Evolutionary conservation across 2,113 vertebrate genomes (phyloP).

Genomic region (Xiphophorus maculatus): DNA sequence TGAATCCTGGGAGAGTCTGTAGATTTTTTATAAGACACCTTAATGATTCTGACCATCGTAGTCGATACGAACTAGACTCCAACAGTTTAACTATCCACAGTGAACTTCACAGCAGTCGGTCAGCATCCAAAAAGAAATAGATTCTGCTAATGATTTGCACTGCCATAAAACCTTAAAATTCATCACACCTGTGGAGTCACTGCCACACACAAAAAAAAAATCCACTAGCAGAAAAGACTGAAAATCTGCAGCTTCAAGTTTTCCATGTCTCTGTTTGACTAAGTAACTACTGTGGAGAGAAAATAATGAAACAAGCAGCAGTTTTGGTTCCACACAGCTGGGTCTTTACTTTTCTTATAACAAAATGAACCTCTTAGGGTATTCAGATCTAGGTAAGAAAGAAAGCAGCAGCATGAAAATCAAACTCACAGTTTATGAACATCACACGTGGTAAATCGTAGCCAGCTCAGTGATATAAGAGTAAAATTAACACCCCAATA

Average conservation of each 20-base stretch:
- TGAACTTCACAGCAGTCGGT: slow-evolving; percentile 5
- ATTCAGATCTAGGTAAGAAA: slow-evolving; percentile 15
- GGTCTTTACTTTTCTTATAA: slow-evolving; percentile 8
- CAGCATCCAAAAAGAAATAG: slow-evolving; percentile 3
- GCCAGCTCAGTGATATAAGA: slow-evolving; percentile 5
- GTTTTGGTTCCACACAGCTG: slow-evolving; percentile 20
- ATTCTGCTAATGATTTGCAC: slow-evolving; percentile 14
- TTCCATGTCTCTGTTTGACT: not conserved
- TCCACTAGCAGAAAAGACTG: slow-evolving; percentile 14
- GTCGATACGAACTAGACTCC: slow-evolving; percentile 5
- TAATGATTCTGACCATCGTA: slow-evolving; percentile 3
- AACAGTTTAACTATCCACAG: slow-evolving; percentile 7
- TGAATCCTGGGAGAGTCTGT: too few species aligned
- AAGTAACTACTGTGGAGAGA: slow-evolving; percentile 4
- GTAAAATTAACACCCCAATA: not conserved
- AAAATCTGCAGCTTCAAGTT: slow-evolving; percentile 14
- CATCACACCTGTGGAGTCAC: slow-evolving; percentile 14
- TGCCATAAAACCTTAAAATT: slow-evolving; percentile 23
- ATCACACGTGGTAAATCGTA: slow-evolving; percentile 3
- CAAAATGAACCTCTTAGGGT: slow-evolving; percentile 14
- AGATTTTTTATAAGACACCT: not conserved
- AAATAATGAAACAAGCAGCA: slow-evolving; percentile 29
- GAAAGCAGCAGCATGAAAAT: slow-evolving; percentile 25
- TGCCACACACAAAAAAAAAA: slow-evolving; percentile 1
- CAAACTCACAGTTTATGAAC: slow-evolving; percentile 2